phyloP scores from a whole-genome alignment of 2,113 vertebrate genomes.

The Pipra filicauda region DNA sequence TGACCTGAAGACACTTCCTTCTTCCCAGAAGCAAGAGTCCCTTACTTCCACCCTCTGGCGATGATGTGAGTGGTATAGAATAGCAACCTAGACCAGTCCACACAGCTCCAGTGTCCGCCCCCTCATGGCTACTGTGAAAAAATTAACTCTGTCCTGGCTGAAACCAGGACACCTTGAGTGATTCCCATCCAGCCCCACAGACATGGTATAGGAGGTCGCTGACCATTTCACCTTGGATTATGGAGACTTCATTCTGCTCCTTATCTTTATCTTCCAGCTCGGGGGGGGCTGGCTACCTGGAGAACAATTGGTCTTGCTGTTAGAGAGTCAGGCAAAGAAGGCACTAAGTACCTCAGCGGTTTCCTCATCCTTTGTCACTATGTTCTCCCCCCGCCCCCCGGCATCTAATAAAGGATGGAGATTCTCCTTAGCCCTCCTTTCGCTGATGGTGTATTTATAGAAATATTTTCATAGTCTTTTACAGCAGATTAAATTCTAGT shows the following conservation, averaged over 20 bases:
- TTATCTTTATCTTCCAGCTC: too few species aligned
- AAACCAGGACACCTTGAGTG: background rate
- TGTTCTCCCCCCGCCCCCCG: too few species aligned
- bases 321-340: too few species aligned
- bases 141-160: background rate
- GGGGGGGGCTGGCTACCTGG: too few species aligned
- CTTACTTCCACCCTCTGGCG: accelerated
- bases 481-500: background rate
- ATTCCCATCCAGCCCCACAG: too few species aligned
- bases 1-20: background rate
- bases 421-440: background rate
- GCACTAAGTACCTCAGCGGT: background rate
- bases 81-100: too few species aligned
- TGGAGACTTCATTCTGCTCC: background rate
- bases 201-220: background rate
- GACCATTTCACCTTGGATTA: background rate
- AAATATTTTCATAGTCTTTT: background rate
- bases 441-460: background rate
- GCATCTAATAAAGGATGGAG: background rate
- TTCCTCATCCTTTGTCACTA: background rate
- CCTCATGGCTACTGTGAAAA: background rate
- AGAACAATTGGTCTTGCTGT: too few species aligned
- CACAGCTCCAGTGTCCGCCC: accelerated
- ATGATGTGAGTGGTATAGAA: background rate
- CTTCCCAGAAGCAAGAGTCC: background rate